Conservation (phyloP, 2,797 vertebrate genomes). For the Diplodus sargus region DNA sequence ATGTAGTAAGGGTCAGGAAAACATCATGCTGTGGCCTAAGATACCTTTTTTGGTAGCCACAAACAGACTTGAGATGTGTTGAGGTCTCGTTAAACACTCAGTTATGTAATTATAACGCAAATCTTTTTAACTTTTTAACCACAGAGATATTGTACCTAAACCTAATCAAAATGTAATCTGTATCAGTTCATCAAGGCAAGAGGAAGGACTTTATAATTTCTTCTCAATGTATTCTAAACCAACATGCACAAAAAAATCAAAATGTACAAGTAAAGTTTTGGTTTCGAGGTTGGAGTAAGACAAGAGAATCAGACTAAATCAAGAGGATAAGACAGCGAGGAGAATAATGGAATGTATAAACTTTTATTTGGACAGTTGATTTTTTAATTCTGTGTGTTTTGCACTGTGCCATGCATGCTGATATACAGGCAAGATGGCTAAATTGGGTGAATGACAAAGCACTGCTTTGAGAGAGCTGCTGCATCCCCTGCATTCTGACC, state of each 20-base stretch:
- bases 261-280: too few relatives aligned
- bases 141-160: neutral
- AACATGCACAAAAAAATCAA: neutral
- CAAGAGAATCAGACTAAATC: neutral
- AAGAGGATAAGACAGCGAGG: neutral
- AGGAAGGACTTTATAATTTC: neutral
- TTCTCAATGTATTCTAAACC: neutral
- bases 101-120: too few relatives aligned
- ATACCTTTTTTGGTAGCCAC: too few relatives aligned
- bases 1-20: too few relatives aligned
- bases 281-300: neutral
- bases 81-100: too few relatives aligned
- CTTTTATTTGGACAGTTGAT: constrained; percentile 54
- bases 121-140: neutral
- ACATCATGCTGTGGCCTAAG: too few relatives aligned
- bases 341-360: constrained; percentile 3
- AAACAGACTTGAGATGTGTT: too few relatives aligned
- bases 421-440: constrained; percentile 26
- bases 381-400: constrained; percentile 21
- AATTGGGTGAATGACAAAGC: constrained; percentile 40
- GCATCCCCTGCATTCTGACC: constrained; percentile 54
- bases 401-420: constrained; percentile 28
- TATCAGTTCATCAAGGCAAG: too few relatives aligned
- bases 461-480: constrained; percentile 8
- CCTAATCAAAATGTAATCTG: neutral